A percentile compares a stretch with the other conserved stretches of the same genome.
Evolutionary conservation across 2,888 invertebrate species (phyloP).

Genomic region (Protodeltote pygarga): DNA sequence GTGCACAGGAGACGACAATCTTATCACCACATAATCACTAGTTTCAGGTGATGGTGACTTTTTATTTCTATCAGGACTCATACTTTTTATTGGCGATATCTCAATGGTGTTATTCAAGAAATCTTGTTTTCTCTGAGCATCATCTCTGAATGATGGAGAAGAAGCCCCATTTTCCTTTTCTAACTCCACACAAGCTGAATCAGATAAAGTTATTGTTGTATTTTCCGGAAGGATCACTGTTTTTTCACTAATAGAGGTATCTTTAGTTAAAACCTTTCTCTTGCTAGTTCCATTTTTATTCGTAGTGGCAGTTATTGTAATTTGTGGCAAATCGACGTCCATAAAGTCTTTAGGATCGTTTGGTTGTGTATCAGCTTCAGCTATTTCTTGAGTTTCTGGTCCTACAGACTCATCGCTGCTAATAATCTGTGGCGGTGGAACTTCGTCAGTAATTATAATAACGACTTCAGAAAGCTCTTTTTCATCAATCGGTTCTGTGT

Average conservation of each 20-base stretch:
- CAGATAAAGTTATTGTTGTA: constrained; percentile 48
- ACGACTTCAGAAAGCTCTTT: constrained; percentile 54
- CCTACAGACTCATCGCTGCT: constrained; percentile 55
- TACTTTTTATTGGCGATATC: constrained; percentile 87
- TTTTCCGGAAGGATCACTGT: constrained; percentile 42
- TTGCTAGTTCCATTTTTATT: constrained; percentile 9
- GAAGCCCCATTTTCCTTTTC: constrained; percentile 60
- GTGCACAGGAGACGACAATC: constrained; percentile 72
- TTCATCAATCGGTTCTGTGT: constrained; percentile 63
- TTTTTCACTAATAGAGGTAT: constrained; percentile 11
- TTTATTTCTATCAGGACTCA: constrained; percentile 71
- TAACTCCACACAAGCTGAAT: constrained; percentile 36
- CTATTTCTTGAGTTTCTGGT: constrained; percentile 65
- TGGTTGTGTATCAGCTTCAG: constrained; percentile 75
- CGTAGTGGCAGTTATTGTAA: no score
- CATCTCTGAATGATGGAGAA: constrained; percentile 69
- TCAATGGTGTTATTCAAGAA: constrained; percentile 86
- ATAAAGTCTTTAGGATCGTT: constrained; percentile 52
- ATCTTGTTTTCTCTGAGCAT: constrained; percentile 78
- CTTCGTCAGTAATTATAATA: constrained; percentile 57
- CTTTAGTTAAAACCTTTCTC: constrained; percentile 9
- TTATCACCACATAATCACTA: constrained; percentile 75
- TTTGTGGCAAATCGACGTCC: constrained; percentile 21
- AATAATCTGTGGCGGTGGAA: constrained; percentile 44
- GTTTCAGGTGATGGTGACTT: constrained; percentile 71